These are phyloP conservation scores for Anthophora plumipes DNA, from an alignment of 2,888 invertebrate genomes.

Conservation along the genomic window DNA sequence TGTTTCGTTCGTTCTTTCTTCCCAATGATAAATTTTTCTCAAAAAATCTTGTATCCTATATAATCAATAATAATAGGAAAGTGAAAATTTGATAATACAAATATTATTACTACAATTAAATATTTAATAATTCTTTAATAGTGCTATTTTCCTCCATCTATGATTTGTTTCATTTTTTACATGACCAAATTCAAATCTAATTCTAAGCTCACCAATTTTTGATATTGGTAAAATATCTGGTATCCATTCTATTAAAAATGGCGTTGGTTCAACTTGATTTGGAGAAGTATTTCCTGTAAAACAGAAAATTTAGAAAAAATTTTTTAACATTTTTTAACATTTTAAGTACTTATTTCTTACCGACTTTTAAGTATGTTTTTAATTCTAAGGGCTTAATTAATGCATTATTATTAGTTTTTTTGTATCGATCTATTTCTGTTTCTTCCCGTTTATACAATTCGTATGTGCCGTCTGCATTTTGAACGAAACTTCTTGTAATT, in stretches of 20 bases:
- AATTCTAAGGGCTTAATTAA: slow-evolving; percentile 87
- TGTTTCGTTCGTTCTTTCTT: neutral
- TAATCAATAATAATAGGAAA: slow-evolving; percentile 46
- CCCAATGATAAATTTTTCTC: slow-evolving; percentile 13
- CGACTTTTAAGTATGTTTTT: slow-evolving; percentile 88
- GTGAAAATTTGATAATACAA: slow-evolving; percentile 56
- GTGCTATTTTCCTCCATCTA: slow-evolving; percentile 75
- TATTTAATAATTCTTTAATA: slow-evolving; percentile 75
- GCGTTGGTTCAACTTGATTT: slow-evolving; percentile 87
- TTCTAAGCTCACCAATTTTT: slow-evolving; percentile 89
- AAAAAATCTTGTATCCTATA: slow-evolving; percentile 22
- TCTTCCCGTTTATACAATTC: slow-evolving; percentile 84
- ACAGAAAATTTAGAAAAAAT: neutral
- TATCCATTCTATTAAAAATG: slow-evolving; percentile 91
- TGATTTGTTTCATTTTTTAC: slow-evolving; percentile 86
- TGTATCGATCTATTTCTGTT: slow-evolving; percentile 82
- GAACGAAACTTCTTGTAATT: slow-evolving; percentile 88
- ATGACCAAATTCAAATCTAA: slow-evolving; percentile 90
- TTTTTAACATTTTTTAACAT: neutral
- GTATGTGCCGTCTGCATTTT: slow-evolving; percentile 87
- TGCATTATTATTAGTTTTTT: slow-evolving; percentile 82
- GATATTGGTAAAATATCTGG: slow-evolving; percentile 89
- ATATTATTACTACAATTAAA: slow-evolving; percentile 40
- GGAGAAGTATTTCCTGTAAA: slow-evolving; percentile 83
- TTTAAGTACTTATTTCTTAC: slow-evolving; percentile 80